These are phyloP conservation scores for Oryctolagus cuniculus DNA, from an alignment of 2,113 vertebrate genomes.

Conservation along the genomic window DNA sequence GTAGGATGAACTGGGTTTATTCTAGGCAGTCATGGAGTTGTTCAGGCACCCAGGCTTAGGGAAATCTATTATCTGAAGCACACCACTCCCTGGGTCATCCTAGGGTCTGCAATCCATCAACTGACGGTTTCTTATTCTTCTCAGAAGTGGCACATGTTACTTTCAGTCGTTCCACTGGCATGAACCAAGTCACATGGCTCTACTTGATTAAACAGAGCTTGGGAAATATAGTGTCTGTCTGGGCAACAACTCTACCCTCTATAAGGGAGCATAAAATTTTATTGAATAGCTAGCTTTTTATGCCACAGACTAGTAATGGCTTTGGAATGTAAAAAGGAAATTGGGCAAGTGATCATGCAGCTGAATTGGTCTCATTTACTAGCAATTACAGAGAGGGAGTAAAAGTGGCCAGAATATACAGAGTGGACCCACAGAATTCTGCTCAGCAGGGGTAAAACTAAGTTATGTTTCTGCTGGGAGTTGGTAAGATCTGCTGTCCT, in stretches of 20 bases:
- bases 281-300: neutral
- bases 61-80: neutral
- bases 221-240: neutral
- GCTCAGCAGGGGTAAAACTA: neutral
- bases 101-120: neutral
- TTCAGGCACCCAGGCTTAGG: neutral
- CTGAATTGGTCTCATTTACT: neutral
- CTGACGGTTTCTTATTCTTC: neutral
- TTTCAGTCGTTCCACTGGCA: neutral
- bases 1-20: neutral
- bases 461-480: neutral
- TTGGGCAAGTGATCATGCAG: neutral
- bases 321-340: conserved; percentile 40
- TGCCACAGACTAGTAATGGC: neutral
- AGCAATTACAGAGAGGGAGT: neutral
- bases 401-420: neutral
- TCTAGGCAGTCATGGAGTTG: neutral
- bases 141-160: neutral
- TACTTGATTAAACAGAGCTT: neutral
- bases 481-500: neutral
- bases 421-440: neutral
- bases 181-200: neutral
- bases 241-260: neutral
- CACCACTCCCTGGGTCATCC: neutral
- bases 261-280: neutral